Base-by-base conservation (phyloP, 23 tunicate species). In the Halocynthia roretzi region DNA sequence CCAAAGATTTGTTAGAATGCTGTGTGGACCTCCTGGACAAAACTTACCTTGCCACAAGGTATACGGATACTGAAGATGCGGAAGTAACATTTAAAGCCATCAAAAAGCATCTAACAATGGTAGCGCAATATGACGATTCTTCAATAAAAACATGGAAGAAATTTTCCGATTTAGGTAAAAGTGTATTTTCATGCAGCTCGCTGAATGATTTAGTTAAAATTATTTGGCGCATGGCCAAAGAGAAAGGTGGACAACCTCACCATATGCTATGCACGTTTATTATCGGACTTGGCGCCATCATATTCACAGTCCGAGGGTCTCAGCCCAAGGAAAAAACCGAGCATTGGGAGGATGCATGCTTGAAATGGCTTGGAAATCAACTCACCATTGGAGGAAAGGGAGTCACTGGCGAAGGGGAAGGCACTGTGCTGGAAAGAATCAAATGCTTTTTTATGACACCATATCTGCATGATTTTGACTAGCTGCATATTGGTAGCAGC, bases 381-480 rank as follows among this genome's bases (percentile, higher is more conserved):
- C 51, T 86, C 49, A 86, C 92, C 7, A 86, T 81, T 6, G 92
- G 92, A 50, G 92, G 92, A 7, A 71, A 86, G 56, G 92, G 92
- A 7, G 92, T 86, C 6, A 86, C 82, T 62, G 92, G 92, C 0
- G 57, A 31, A 14, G 82, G 78, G 15, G 78, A 80, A 53, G 92
- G 92, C 5, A 72, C 22, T 49, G 70, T 75, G 9, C 51, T 80
- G 55, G 85, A 86, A 8, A 53, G 92, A 48, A 53, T 86, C 10
- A 50, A 67, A 52, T 52, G 80, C 66, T 86, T 86, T 76, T 81
- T 86, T 70, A 8, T 6, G 52, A 86, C 92, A 12, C 92, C 92
- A 60, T 86, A 86, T 61, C 71, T 86, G 62, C 85, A 86, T 68
- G 92, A 86, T 60, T 86, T 86, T 81, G 92, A 86, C 61, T 86